phyloP scores from a whole-genome alignment of 2,888 invertebrate species.

The Alsophila aescularia region DNA sequence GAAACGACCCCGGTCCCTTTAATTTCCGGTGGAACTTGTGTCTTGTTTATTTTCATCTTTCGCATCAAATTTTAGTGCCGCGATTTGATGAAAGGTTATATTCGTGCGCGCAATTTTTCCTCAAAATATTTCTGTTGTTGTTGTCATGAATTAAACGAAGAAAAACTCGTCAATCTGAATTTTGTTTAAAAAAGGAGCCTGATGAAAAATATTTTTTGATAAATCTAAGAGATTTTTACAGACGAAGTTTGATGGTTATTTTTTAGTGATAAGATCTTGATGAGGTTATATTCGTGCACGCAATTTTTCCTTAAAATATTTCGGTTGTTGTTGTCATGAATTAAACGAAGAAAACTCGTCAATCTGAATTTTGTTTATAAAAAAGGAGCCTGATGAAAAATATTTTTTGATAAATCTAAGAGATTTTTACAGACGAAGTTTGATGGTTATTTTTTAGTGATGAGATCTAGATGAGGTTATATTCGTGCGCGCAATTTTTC shows the following conservation, averaged over 20 bases:
- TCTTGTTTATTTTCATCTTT: constrained; percentile 62
- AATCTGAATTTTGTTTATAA: not conserved
- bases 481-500: constrained; percentile 11
- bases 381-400: not conserved
- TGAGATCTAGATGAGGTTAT: constrained; percentile 39
- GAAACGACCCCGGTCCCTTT: constrained; percentile 62
- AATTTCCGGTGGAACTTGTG: constrained; percentile 69
- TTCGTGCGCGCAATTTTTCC: constrained; percentile 9
- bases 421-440: too few relatives aligned
- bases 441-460: too few relatives aligned
- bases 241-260: too few relatives aligned
- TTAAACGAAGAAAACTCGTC: not conserved
- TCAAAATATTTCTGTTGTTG: not conserved
- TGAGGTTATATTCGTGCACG: constrained; percentile 29
- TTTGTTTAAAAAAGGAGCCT: not conserved
- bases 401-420: too few relatives aligned
- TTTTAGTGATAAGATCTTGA: constrained; percentile 46
- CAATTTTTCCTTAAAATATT: constrained; percentile 2
- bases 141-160: not conserved
- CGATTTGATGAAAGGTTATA: constrained; percentile 40
- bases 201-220: not conserved
- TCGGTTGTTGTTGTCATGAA: not conserved
- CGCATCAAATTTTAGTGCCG: constrained; percentile 52
- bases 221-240: too few relatives aligned
- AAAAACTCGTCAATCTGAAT: not conserved